A percentile compares a stretch with the other conserved stretches of the same genome.
phyloP scores from a whole-genome alignment of 1,140 invertebrate species.

The Mycetomoellerius zeteki region DNA sequence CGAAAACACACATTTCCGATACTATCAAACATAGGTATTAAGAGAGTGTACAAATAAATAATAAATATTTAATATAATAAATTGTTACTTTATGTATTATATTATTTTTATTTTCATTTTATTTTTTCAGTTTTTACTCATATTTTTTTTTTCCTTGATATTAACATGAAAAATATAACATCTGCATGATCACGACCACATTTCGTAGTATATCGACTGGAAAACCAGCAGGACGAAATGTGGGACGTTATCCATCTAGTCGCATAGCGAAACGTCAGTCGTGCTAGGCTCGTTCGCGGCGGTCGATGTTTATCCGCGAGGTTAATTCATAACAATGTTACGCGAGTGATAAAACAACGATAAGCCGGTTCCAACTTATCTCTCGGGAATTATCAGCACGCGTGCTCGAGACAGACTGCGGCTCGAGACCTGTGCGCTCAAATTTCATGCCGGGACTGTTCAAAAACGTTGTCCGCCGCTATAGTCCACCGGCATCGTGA shows the following conservation, averaged over 20 bases:
- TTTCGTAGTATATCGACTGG: neutral
- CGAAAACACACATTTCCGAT: neutral
- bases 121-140: neutral
- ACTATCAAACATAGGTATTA: neutral
- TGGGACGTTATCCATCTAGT: conserved; percentile 20
- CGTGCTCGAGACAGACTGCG: conserved; percentile 5
- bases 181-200: neutral
- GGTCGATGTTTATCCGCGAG: conserved; percentile 49
- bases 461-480: conserved; percentile 13
- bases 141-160: neutral
- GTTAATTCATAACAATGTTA: conserved; percentile 62
- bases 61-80: neutral
- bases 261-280: conserved; percentile 18
- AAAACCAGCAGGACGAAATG: neutral
- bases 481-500: conserved; percentile 20
- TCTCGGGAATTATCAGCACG: conserved; percentile 45
- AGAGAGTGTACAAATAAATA: neutral
- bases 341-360: conserved; percentile 54
- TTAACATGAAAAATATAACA: neutral
- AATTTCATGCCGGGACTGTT: conserved; percentile 42
- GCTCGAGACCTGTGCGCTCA: conserved; percentile 9
- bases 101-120: neutral
- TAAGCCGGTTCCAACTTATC: conserved; percentile 48
- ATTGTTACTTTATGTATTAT: neutral
- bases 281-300: conserved; percentile 17